Conservation (phyloP, 1,140 invertebrate genomes). For the Leucophenga varia region DNA sequence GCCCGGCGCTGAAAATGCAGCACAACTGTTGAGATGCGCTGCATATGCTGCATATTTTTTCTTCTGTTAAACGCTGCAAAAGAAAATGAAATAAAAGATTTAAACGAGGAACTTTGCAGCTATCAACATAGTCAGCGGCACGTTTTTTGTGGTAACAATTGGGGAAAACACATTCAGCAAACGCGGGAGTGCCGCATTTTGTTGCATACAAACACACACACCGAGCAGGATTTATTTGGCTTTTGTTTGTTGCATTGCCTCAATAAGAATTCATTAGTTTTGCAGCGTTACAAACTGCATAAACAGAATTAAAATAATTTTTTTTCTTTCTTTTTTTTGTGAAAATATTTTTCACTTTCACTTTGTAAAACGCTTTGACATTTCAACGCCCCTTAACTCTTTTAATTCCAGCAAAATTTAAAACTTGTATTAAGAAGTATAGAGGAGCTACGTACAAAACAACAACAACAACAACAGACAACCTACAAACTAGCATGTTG, state of each 20-base stretch:
- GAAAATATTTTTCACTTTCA: slow-evolving; percentile 44
- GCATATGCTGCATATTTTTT: too few species aligned
- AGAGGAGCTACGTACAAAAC: too few species aligned
- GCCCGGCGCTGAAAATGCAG: slow-evolving; percentile 20
- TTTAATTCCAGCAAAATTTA: too few species aligned
- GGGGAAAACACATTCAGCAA: too few species aligned
- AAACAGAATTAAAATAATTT: slow-evolving; percentile 26
- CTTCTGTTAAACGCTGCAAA: neutral
- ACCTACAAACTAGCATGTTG: slow-evolving; percentile 4
- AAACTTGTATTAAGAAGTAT: too few species aligned
- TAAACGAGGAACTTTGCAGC: slow-evolving; percentile 20
- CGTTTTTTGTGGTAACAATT: too few species aligned
- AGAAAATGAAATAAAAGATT: slow-evolving; percentile 19
- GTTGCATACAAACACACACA: neutral
- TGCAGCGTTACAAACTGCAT: slow-evolving; percentile 23
- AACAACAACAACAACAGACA: too few species aligned
- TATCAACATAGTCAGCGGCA: slow-evolving; percentile 3
- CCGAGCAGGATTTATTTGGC: slow-evolving; percentile 33
- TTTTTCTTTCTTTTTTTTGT: slow-evolving; percentile 12
- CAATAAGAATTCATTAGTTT: slow-evolving; percentile 32
- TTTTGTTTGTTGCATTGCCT: slow-evolving; percentile 22
- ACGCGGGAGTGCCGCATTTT: too few species aligned
- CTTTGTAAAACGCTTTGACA: slow-evolving; percentile 34
- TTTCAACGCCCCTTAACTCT: slow-evolving; percentile 24
- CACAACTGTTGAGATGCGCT: neutral